Percentiles rank a stretch among this genome's conserved stretches.
These are phyloP conservation scores for Nesidiocoris tenuis DNA, from an alignment of 2,888 invertebrate species.

Conservation along the genomic window DNA sequence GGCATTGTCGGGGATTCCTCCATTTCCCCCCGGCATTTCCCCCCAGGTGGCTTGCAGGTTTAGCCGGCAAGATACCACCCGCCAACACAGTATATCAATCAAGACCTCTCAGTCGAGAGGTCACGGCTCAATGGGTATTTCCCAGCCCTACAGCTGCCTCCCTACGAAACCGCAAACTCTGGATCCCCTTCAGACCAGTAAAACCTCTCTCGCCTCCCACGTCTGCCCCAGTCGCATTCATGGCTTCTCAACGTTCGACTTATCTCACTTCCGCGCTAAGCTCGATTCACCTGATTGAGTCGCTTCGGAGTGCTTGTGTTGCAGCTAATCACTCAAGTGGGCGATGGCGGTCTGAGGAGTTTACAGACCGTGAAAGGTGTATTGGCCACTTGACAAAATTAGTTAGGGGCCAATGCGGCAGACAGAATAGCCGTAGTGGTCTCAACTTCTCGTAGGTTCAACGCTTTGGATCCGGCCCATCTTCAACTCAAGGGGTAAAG, in stretches of 20 bases:
- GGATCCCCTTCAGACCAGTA: neutral
- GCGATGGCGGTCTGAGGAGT: neutral
- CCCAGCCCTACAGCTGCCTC: neutral
- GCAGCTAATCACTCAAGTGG: neutral
- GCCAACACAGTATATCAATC: neutral
- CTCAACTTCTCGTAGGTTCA: no score
- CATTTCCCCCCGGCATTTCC: neutral
- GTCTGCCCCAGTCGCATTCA: neutral
- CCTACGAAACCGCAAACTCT: neutral
- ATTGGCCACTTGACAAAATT: no score
- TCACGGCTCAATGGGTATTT: conserved; percentile 21
- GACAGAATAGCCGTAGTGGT: no score
- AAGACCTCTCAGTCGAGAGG: neutral
- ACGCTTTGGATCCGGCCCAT: no score
- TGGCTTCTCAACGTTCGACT: neutral
- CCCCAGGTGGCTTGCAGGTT: neutral
- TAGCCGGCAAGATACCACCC: neutral
- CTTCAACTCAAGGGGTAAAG: no score
- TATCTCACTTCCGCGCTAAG: neutral
- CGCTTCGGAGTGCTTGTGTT: neutral
- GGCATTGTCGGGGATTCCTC: neutral
- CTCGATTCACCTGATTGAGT: neutral
- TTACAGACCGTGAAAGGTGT: no score
- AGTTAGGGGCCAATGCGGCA: no score
- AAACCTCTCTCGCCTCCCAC: neutral